Base-by-base conservation (phyloP, 2,797 vertebrate genomes). In the Premnoplex brunnescens region DNA sequence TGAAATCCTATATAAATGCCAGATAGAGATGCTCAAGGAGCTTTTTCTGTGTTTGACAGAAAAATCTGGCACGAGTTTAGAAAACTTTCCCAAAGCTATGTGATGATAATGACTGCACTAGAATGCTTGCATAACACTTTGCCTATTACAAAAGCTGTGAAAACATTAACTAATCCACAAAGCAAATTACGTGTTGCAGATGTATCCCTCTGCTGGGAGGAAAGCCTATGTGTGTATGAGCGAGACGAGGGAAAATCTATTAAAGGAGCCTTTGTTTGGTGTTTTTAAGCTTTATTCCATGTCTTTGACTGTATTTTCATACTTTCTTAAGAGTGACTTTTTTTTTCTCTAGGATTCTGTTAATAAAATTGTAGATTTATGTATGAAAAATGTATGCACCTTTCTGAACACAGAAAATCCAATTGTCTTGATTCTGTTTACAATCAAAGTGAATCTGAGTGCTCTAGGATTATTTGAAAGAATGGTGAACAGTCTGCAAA, bases 141-240 rank as follows among this genome's bases (percentile, higher is more conserved):
- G 49, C 52, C 44, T 90, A 15, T 94, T 94, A 78, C 43, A 77
- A 68, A 88, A 85, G 34, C 83, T 88, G 60, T 92, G 88, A 91
- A 96, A 95, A 46, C 80, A 74, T 88, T 78, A 87, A 88, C 77
- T 83, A 78, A 85, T 82, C 78, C 56, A 48, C 73, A 81, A 82
- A 92, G 85, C 76, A 88, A 75, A 73, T 90, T 88, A 54, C 36
- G 10, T 86, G 76, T 79, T 82, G 88, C 83, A 84, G 89, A 77
- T 94, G 52, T 71, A 43, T 71, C 37, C 30, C 12, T 88, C 73
- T 94, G 59, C 77, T 93, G 74, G 41, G 59, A 94, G 59, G 52
- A 94, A 91, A 90, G 72, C 66, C 43, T 76, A 63, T 79, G 48
- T n/a, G 5, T 84, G 13, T 78, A 24, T 43, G 74, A 32, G 37